These are phyloP conservation scores for honey bee (Apis mellifera) DNA, from an alignment of 1,140 invertebrate species.

Conservation along the genomic window DNA sequence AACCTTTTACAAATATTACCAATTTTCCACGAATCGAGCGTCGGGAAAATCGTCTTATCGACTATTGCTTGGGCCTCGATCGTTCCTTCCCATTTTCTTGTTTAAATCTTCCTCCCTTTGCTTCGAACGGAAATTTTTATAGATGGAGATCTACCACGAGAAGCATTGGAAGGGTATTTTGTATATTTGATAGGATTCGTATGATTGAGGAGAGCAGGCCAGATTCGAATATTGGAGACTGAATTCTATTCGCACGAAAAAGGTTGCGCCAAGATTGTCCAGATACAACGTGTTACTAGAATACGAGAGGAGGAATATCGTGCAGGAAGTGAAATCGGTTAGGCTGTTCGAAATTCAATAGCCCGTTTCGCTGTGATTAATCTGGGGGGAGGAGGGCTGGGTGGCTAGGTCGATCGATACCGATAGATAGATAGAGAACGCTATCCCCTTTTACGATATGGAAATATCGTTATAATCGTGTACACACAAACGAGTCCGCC, in stretches of 20 bases:
- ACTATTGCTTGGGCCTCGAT: neutral
- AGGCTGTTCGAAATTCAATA: constrained; percentile 26
- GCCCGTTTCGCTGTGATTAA: constrained; percentile 11
- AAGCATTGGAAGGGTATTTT: too few species aligned
- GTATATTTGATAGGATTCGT: too few species aligned
- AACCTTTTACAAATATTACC: neutral
- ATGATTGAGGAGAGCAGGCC: too few species aligned
- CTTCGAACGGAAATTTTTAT: too few species aligned
- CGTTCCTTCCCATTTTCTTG: neutral
- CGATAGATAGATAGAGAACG: constrained; percentile 44
- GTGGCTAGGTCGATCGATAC: neutral
- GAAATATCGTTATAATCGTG: constrained; percentile 57
- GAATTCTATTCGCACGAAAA: too few species aligned
- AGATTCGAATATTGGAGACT: too few species aligned
- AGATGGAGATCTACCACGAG: too few species aligned
- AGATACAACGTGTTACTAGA: too few species aligned
- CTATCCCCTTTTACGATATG: constrained; percentile 49
- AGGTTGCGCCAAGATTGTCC: too few species aligned
- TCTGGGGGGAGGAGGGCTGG: too few species aligned
- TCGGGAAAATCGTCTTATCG: neutral
- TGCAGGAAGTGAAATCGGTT: neutral
- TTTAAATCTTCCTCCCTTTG: too few species aligned
- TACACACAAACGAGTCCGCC: constrained; percentile 63
- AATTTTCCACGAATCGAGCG: neutral
- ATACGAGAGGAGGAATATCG: too few species aligned